Base-by-base conservation (phyloP, 1,140 invertebrate species). In the Euura saliciscinereae region DNA sequence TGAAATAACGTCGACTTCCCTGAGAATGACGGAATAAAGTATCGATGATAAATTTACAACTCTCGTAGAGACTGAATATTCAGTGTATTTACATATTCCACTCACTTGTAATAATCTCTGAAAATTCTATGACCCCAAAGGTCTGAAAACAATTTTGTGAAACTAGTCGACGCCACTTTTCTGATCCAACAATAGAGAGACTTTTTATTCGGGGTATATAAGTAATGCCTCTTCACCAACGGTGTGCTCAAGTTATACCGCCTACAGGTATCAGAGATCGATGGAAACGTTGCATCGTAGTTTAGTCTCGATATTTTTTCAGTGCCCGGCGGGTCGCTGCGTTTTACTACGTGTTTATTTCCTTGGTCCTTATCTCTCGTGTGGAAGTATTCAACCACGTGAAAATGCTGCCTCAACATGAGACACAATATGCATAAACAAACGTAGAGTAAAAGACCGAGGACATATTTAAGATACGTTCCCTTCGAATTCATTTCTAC, bases 161-260 rank as follows among this genome's bases (percentile, higher is more conserved):
- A 86, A 74, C 82, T 87, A 4, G 86, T 86, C 0, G 87, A 88
- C 3, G 83, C 87, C 3, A 83, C 78, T 79, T 88, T 87, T 72
- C 85, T 79, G 11, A 88, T 85, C 87, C 87, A 88, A 73, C 87
- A 88, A 65, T 85, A 88, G 6, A 88, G 59, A 6, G 77, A 75
- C 66, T 79, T 80, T 44, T 85, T 75, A 66, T 83, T 65, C 43
- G 76, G 70, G 71, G 76, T 80, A 43, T 86, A 82, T 28, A 87
- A 79, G 80, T 87, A 88, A 77, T 88, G 77, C 44, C 64, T 79
- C 66, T 76, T 84, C 43, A 51, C 71, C 28, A 85, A 72, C 44
- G 70, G 71, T 43, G 79, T 80, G 10, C 59, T 85, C 51, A 84
- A 71, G 69, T 85, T 85, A 68, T 87, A 82, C 71, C 84, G 84